Conservation (phyloP, 2,113 vertebrate genomes). For the Picathartes gymnocephalus region DNA sequence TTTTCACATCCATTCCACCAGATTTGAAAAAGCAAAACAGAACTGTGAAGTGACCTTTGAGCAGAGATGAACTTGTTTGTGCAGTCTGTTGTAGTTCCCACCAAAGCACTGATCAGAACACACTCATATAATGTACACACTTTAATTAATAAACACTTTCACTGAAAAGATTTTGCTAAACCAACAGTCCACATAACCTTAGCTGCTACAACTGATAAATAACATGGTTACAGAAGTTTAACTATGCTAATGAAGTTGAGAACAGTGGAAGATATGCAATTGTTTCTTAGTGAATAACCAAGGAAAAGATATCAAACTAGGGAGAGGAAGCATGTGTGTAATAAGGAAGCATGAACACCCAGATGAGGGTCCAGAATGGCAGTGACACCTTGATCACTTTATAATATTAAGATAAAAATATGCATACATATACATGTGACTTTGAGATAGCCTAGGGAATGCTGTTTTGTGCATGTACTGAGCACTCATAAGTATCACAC, state of each 20-base stretch:
- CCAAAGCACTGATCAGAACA: neutral
- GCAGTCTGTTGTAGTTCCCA: neutral
- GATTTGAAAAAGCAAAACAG: neutral
- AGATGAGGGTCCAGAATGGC: neutral
- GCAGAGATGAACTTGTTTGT: neutral
- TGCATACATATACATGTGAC: neutral
- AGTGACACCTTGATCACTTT: neutral
- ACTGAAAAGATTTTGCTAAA: neutral
- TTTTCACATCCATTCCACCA: neutral
- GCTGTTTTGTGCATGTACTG: neutral
- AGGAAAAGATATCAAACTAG: neutral
- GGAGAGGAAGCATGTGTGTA: neutral
- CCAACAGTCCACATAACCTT: neutral
- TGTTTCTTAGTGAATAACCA: neutral
- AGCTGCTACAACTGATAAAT: neutral
- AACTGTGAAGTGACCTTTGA: neutral
- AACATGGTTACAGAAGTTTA: neutral
- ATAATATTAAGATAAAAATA: neutral
- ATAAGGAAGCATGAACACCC: neutral
- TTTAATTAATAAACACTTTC: neutral
- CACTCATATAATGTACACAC: neutral
- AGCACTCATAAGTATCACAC: fast-evolving
- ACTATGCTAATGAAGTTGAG: neutral
- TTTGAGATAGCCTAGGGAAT: neutral
- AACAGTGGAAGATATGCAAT: neutral